Evolutionary conservation across 2,797 vertebrate species (phyloP).

Genomic region (Betta splendens): DNA sequence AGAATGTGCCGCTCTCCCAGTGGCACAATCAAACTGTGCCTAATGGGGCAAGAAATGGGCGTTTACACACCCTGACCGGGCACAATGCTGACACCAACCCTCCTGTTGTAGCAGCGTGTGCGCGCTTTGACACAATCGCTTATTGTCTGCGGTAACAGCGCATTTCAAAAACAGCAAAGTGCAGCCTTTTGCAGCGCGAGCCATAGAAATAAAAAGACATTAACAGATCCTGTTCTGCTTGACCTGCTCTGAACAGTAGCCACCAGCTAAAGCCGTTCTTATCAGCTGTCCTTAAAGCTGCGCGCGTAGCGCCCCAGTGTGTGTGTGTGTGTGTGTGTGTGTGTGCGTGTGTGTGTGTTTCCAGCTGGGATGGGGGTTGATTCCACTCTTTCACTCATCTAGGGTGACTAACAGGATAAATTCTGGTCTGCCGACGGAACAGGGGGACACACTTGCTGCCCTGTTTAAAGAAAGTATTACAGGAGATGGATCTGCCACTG

Average conservation of each 20-base stretch:
- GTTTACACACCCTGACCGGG: slow-evolving; percentile 62
- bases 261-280: slow-evolving; percentile 76
- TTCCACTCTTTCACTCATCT: slow-evolving; percentile 80
- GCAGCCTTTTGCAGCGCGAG: slow-evolving; percentile 58
- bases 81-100: slow-evolving; percentile 61
- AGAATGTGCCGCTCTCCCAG: slow-evolving; percentile 61
- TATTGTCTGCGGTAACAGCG: slow-evolving; percentile 63
- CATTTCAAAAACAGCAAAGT: slow-evolving; percentile 45
- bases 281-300: slow-evolving; percentile 78
- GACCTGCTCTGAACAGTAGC: slow-evolving; percentile 78
- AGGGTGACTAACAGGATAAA: slow-evolving; percentile 84
- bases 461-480: slow-evolving; percentile 80
- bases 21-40: slow-evolving; percentile 66
- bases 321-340: slow-evolving; percentile 37
- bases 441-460: slow-evolving; percentile 77
- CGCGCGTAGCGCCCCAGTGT: slow-evolving; percentile 53
- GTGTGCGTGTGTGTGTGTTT: slow-evolving; percentile 55
- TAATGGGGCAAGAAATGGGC: slow-evolving; percentile 72
- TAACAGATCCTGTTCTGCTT: slow-evolving; percentile 78
- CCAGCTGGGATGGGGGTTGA: slow-evolving; percentile 82
- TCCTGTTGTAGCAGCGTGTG: slow-evolving; percentile 50
- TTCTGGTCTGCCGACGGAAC: slow-evolving; percentile 78
- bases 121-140: slow-evolving; percentile 65
- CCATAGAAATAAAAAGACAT: slow-evolving; percentile 75
- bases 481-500: slow-evolving; percentile 79